These are phyloP conservation scores for Trichomalopsis sarcophagae DNA, from an alignment of 1,140 invertebrate species.

Conservation along the genomic window DNA sequence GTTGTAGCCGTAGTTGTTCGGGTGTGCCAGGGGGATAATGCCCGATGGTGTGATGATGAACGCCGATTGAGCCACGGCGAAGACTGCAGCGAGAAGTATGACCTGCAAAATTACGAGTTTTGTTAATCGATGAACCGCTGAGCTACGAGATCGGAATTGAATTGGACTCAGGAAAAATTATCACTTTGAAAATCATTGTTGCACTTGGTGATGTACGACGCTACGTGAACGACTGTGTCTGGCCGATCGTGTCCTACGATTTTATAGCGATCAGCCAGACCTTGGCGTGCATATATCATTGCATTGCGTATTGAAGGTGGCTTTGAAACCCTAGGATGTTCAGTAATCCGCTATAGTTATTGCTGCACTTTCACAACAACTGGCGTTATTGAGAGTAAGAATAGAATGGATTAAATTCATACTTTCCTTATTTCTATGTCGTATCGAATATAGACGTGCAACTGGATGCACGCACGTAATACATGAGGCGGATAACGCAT, in stretches of 20 bases:
- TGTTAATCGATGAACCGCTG: no score
- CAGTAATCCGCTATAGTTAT: slow-evolving; percentile 1
- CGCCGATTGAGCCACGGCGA: slow-evolving; percentile 63
- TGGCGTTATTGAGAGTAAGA: not conserved
- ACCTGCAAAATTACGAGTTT: slow-evolving; percentile 48
- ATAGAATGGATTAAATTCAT: slow-evolving; percentile 8
- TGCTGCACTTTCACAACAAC: not conserved
- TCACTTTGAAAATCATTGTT: slow-evolving; percentile 23
- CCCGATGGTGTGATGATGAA: slow-evolving; percentile 60
- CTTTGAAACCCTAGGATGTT: not conserved
- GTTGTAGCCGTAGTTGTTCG: slow-evolving; percentile 81
- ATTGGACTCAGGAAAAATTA: no score
- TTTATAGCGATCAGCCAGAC: slow-evolving; percentile 18
- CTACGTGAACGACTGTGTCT: not conserved
- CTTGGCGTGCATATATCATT: not conserved
- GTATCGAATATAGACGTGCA: not conserved
- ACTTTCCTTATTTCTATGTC: not conserved
- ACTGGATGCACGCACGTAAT: no score
- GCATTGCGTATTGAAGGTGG: not conserved
- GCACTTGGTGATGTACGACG: not conserved
- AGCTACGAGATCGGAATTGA: no score
- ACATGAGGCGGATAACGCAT: not conserved
- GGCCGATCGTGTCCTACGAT: not conserved
- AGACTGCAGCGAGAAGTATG: slow-evolving; percentile 58
- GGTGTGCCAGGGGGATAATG: slow-evolving; percentile 62